Conservation (phyloP, 2,797 vertebrate genomes). For the Monodelphis domestica region DNA sequence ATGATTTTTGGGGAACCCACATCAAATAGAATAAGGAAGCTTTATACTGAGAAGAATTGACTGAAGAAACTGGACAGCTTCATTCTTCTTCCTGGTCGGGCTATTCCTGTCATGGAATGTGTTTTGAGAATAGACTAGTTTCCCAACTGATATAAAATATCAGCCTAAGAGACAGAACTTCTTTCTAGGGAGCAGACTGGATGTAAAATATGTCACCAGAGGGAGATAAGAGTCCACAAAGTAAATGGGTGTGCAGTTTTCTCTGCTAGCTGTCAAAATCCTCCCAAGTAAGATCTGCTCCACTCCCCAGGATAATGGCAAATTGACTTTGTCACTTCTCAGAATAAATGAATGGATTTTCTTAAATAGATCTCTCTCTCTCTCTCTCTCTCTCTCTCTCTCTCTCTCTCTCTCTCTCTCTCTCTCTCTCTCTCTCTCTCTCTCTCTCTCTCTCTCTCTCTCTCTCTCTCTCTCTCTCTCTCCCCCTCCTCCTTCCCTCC, state of each 20-base stretch:
- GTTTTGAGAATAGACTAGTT: not conserved
- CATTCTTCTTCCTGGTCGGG: not conserved
- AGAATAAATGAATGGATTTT: not conserved
- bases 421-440: not conserved
- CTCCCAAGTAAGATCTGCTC: no score
- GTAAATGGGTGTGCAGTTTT: not conserved
- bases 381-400: no score
- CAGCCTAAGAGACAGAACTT: not conserved
- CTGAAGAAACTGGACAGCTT: not conserved
- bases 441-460: no score
- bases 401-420: not conserved
- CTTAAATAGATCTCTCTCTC: no score
- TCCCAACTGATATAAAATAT: not conserved
- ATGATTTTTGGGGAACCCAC: not conserved
- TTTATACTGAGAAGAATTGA: not conserved
- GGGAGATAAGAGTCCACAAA: not conserved
- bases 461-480: constrained; percentile 13
- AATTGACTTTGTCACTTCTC: not conserved
- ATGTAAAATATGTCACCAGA: not conserved
- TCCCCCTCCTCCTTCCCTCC: constrained; percentile 52
- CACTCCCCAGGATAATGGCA: not conserved
- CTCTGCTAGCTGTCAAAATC: not conserved
- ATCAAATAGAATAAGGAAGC: not conserved
- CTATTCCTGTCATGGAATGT: not conserved
- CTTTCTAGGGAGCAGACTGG: not conserved